A percentile compares a stretch with the other conserved stretches of the same genome.
Evolutionary conservation across 1,140 invertebrate genomes (phyloP).

Genomic region (Chionoecetes opilio): DNA sequence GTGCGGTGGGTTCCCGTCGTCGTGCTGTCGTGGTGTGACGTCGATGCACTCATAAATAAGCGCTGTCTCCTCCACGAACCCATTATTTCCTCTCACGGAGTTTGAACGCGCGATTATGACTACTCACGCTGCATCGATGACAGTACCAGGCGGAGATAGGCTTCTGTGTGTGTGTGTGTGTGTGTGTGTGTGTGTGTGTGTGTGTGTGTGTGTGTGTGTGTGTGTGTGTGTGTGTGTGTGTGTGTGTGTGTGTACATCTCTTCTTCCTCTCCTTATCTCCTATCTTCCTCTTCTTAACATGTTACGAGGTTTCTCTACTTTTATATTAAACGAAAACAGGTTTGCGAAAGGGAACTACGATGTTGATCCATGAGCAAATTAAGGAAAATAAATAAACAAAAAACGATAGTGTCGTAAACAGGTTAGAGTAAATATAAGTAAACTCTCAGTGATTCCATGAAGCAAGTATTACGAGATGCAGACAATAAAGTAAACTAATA

Average conservation of each 20-base stretch:
- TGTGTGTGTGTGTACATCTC: neutral
- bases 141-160: neutral
- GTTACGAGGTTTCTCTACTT: neutral
- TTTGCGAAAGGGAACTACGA: neutral
- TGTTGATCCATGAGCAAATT: neutral
- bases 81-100: neutral
- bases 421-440: neutral
- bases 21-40: neutral
- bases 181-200: slow-evolving; percentile 21
- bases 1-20: neutral
- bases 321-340: neutral
- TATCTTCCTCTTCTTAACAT: neutral
- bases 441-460: neutral
- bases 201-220: neutral
- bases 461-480: neutral
- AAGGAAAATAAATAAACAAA: neutral
- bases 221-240: neutral
- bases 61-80: neutral
- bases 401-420: neutral
- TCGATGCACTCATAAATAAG: slow-evolving; percentile 8
- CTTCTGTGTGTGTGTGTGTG: neutral
- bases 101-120: neutral
- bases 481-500: neutral
- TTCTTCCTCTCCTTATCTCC: neutral
- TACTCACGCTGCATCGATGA: neutral